Evolutionary conservation across 2,797 vertebrate genomes (phyloP).

Genomic region (Lutjanus campechanus): DNA sequence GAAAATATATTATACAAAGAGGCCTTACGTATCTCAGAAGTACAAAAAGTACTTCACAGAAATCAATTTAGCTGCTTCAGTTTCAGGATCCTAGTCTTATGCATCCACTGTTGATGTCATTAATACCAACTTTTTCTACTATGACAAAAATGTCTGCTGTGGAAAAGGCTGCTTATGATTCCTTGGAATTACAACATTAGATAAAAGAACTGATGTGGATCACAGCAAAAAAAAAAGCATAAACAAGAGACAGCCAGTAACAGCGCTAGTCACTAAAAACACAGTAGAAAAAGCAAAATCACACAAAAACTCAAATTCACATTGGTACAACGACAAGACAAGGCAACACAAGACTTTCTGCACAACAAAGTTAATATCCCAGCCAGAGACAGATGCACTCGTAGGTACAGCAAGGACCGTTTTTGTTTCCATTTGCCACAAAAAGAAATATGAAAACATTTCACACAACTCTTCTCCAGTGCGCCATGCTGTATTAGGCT

Average conservation of each 20-base stretch:
- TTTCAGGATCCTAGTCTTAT: background rate
- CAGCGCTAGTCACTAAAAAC: background rate
- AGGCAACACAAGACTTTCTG: background rate
- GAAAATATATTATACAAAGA: background rate
- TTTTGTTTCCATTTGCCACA: background rate
- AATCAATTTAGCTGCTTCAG: background rate
- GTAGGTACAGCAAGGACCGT: background rate
- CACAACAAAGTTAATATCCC: too few species aligned
- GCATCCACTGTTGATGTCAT: background rate
- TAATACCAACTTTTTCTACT: background rate
- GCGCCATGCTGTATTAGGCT: too few species aligned
- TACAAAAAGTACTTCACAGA: background rate
- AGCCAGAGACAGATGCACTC: background rate
- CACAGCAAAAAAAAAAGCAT: slow-evolving; percentile 7
- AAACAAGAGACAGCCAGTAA: background rate
- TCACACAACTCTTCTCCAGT: background rate
- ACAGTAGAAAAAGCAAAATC: background rate
- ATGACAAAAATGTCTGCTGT: background rate
- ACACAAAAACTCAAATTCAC: background rate
- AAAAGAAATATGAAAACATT: background rate
- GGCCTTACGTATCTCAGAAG: background rate
- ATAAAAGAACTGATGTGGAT: slow-evolving; percentile 26
- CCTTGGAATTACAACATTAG: slow-evolving; percentile 2
- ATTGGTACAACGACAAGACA: background rate
- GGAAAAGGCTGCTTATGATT: slow-evolving; percentile 1